A percentile compares a stretch with the other conserved stretches of the same genome.
Conservation (phyloP, 2,797 vertebrate genomes). For the Characodon lateralis region DNA sequence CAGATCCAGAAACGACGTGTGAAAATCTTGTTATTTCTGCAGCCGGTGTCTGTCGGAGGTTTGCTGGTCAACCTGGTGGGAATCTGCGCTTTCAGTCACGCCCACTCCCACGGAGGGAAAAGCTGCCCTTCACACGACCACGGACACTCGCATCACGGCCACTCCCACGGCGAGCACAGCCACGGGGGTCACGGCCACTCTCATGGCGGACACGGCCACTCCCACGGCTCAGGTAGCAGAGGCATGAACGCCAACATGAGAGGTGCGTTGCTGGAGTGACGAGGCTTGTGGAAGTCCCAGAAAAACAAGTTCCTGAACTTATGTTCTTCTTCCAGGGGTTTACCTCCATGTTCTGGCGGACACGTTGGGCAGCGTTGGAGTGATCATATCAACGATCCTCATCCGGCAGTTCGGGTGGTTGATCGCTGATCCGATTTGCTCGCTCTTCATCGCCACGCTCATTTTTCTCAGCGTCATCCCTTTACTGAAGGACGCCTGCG, state of each 20-base stretch:
- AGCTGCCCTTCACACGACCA: slow-evolving; percentile 81
- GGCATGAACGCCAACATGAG: slow-evolving; percentile 99
- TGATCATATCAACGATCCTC: slow-evolving; percentile 95
- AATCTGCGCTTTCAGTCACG: slow-evolving; percentile 97
- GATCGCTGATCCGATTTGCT: slow-evolving; percentile 96
- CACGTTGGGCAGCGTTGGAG: slow-evolving; percentile 95
- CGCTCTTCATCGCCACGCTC: slow-evolving; percentile 93
- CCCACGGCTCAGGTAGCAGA: slow-evolving; percentile 81
- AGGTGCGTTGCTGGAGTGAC: slow-evolving; percentile 71
- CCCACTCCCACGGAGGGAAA: slow-evolving; percentile 87
- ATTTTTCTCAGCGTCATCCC: slow-evolving; percentile 98
- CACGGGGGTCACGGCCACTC: slow-evolving; percentile 84
- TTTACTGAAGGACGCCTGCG: slow-evolving; percentile 93
- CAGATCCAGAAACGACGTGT: background rate
- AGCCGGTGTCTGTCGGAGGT: slow-evolving; percentile 97
- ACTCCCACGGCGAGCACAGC: slow-evolving; percentile 85
- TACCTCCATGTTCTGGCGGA: slow-evolving; percentile 96
- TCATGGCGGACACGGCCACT: slow-evolving; percentile 84
- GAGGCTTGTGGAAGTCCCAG: accelerated
- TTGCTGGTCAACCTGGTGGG: slow-evolving; percentile 96
- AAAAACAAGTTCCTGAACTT: background rate
- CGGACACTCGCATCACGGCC: slow-evolving; percentile 83
- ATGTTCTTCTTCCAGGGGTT: slow-evolving; percentile 83
- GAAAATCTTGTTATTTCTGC: slow-evolving; percentile 6
- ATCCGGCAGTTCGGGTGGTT: slow-evolving; percentile 99